Evolutionary conservation across 2,888 invertebrate species (phyloP), one percentile per base, ranked within the genome.

Genomic region (Punctoribates punctum): DNA sequence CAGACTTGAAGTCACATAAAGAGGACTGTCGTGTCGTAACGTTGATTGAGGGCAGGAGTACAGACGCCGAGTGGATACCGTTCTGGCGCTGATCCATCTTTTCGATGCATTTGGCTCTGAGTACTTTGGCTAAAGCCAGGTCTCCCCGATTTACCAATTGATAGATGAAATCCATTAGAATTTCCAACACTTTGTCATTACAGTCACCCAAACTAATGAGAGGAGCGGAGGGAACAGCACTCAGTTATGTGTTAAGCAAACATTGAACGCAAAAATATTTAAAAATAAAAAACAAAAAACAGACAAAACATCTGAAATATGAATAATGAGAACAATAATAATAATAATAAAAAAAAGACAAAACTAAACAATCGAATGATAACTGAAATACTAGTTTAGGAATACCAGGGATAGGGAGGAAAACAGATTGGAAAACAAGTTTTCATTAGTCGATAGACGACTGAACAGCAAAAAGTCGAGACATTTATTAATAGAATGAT

Each of bases 121-220:
- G 85, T 29, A 93, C 90, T 85, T 93, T 92, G 20, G 97, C 97
- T 86, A 95, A 89, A 42, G 91, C 91, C 76, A 98, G 87, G 84
- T 98, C 95, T 70, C 96, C 96, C 74, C 91, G 90, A 81, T 92
- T 91, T 73, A 98, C 91, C 78, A 99, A 87, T 84, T 94, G 92
- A 84, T 94, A 95, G 72, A 96, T 95, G 83, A 97, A 95, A 82
- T 94, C 92, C 89, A 94, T 93, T 79, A 98, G 87, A 79, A 90
- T 89, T 83, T 90, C 89, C 81, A 95, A 88, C 77, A 96, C 86
- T 73, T 88, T 87, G 78, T 90, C 89, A 81, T 92, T 91, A 82
- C 96, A 86, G 85, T 97, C 97, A 17, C 91, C 89, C 82, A 91
- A 89, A 67, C 94, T 95, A 60, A 17, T 1, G 57, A 42, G 11